phyloP scores from a whole-genome alignment of 2,888 invertebrate genomes.

The Synanthedon andrenaeformis region DNA sequence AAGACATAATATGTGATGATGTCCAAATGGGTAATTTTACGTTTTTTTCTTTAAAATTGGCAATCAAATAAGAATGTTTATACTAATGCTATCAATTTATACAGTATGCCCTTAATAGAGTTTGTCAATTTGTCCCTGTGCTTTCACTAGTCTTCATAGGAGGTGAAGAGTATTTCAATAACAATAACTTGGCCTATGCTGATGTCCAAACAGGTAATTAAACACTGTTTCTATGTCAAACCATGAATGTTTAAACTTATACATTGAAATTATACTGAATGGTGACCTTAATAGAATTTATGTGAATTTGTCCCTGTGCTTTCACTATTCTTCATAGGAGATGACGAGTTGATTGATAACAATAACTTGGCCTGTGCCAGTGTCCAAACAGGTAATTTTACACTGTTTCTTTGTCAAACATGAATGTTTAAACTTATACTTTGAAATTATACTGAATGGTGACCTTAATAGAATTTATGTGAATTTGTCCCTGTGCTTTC shows the following conservation, averaged over 20 bases:
- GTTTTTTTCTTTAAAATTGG: too few relatives aligned
- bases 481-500: conserved; percentile 84
- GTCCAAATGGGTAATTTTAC: conserved; percentile 69
- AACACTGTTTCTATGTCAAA: too few relatives aligned
- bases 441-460: too few relatives aligned
- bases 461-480: conserved; percentile 49
- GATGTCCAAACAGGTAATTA: conserved; percentile 29
- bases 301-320: conserved; percentile 83
- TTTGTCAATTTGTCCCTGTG: conserved; percentile 76
- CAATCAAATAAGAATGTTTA: too few relatives aligned
- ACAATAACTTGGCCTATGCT: conserved; percentile 73
- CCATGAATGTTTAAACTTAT: too few relatives aligned
- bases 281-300: conserved; percentile 21
- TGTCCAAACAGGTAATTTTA: conserved; percentile 25
- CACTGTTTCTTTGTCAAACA: too few relatives aligned
- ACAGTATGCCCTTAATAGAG: too few relatives aligned
- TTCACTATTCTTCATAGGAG: conserved; percentile 88
- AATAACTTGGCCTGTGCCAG: conserved; percentile 75
- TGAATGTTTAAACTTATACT: too few relatives aligned
- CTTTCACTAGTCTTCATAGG: conserved; percentile 92
- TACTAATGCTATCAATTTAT: too few relatives aligned
- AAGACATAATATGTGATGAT: conserved; percentile 79
- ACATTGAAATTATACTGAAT: too few relatives aligned
- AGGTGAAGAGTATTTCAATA: conserved; percentile 67
- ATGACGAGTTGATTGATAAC: conserved; percentile 66